phyloP scores from a whole-genome alignment of 2,113 vertebrate genomes.

The Gasterosteus nipponicus region DNA sequence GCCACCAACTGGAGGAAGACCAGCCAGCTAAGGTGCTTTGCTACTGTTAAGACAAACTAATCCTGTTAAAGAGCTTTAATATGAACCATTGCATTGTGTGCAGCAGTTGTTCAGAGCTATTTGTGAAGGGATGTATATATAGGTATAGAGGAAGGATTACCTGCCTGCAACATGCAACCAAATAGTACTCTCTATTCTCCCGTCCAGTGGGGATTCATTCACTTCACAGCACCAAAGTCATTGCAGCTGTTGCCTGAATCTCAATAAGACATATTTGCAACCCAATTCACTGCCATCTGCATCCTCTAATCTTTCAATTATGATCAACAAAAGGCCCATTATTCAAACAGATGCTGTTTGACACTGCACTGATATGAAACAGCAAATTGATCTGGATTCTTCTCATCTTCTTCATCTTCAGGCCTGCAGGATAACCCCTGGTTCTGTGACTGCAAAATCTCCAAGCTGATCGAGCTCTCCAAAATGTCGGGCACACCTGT shows the following conservation, averaged over 20 bases:
- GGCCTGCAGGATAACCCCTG: conserved; percentile 97
- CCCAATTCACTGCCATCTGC: not conserved
- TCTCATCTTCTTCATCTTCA: conserved; percentile 58
- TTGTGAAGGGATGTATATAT: conserved; percentile 16
- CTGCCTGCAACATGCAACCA: not conserved
- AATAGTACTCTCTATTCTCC: not conserved
- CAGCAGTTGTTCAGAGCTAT: conserved; percentile 38
- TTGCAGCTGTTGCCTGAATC: not conserved
- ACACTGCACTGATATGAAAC: not conserved
- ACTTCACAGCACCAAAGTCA: not conserved
- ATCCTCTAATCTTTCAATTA: not conserved
- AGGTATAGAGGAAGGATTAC: not conserved
- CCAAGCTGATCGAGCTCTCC: conserved; percentile 91
- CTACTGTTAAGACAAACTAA: conserved; percentile 74
- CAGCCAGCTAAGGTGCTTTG: conserved; percentile 60
- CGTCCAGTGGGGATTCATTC: not conserved
- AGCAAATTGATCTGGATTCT: not conserved
- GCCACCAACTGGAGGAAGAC: conserved; percentile 37
- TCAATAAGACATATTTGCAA: not conserved
- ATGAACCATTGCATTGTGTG: conserved; percentile 46
- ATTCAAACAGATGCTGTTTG: not conserved
- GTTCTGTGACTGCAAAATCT: conserved; percentile 95
- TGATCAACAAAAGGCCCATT: not conserved
- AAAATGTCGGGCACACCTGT: conserved; percentile 83
- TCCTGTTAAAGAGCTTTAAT: conserved; percentile 71